These are phyloP conservation scores for Cnemophilus loriae DNA, from an alignment of 2,113 vertebrate species.

Conservation along the genomic window DNA sequence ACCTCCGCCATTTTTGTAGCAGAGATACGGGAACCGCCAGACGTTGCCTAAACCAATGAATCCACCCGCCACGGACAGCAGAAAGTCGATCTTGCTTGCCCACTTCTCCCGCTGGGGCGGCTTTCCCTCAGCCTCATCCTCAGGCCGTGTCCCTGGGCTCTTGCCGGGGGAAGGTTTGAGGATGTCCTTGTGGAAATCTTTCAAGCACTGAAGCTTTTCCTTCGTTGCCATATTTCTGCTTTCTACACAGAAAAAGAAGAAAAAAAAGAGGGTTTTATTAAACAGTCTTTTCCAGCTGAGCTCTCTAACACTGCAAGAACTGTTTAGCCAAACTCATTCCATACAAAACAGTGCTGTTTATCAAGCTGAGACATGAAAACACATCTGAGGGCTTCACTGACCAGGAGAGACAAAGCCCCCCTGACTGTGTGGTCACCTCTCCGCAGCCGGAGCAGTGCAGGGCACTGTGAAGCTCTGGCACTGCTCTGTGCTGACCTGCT, in stretches of 20 bases:
- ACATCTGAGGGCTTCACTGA: neutral
- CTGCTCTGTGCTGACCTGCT: neutral
- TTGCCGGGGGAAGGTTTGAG: conserved; percentile 96
- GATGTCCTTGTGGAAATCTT: conserved; percentile 98
- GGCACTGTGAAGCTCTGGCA: neutral
- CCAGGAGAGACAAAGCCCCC: neutral
- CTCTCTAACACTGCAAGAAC: neutral
- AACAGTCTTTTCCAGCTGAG: neutral
- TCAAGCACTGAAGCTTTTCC: conserved; percentile 95
- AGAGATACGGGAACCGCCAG: conserved; percentile 98
- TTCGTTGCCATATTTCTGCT: conserved; percentile 88
- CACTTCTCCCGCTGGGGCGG: conserved; percentile 94
- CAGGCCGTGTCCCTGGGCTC: conserved; percentile 91
- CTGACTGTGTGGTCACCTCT: neutral
- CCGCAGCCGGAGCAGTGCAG: neutral
- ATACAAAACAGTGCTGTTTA: neutral
- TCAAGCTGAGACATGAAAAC: neutral
- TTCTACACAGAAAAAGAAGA: neutral
- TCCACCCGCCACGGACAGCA: conserved; percentile 95
- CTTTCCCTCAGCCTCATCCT: conserved; percentile 95
- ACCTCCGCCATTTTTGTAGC: conserved; percentile 99
- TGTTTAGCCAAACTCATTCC: neutral
- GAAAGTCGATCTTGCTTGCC: conserved; percentile 97
- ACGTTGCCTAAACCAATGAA: conserved; percentile 97
- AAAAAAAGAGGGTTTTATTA: neutral